Conservation (phyloP, 2,797 vertebrate genomes). For the Parotocinclus haroldoi region DNA sequence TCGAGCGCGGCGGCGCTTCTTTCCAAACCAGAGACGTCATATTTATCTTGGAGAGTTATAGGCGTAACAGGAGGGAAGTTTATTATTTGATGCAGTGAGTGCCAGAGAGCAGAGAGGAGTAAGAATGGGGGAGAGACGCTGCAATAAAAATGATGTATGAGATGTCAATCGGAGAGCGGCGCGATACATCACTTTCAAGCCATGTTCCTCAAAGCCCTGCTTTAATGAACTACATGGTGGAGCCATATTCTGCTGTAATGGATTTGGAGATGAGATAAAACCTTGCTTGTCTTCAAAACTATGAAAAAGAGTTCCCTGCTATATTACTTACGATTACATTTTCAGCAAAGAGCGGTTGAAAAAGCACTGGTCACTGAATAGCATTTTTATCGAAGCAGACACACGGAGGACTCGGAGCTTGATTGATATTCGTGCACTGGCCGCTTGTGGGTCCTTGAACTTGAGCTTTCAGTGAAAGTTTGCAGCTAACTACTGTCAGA, state of each 20-base stretch:
- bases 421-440: conserved; percentile 10
- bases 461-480: no score
- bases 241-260: conserved; percentile 60
- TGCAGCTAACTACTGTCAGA: no score
- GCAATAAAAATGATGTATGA: conserved; percentile 76
- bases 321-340: conserved; percentile 47
- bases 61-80: conserved; percentile 60
- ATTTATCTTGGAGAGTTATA: conserved; percentile 57
- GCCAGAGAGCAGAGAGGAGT: conserved; percentile 48
- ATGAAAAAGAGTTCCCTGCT: conserved; percentile 46
- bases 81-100: conserved; percentile 57
- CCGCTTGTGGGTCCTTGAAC: no score
- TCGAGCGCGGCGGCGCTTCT: background rate
- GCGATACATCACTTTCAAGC: conserved; percentile 65
- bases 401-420: conserved; percentile 15
- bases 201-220: conserved; percentile 48
- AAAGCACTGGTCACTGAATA: conserved; percentile 29
- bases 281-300: conserved; percentile 52
- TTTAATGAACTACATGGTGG: conserved; percentile 45
- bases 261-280: conserved; percentile 59
- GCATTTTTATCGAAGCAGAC: conserved; percentile 16
- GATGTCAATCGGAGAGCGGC: conserved; percentile 61
- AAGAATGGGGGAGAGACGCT: conserved; percentile 58
- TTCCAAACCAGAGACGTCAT: conserved; percentile 46
- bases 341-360: conserved; percentile 37